Evolutionary conservation across 2,888 invertebrate genomes (phyloP), one percentile per base, ranked within the genome.

Genomic region (Philopedon plagiatum): DNA sequence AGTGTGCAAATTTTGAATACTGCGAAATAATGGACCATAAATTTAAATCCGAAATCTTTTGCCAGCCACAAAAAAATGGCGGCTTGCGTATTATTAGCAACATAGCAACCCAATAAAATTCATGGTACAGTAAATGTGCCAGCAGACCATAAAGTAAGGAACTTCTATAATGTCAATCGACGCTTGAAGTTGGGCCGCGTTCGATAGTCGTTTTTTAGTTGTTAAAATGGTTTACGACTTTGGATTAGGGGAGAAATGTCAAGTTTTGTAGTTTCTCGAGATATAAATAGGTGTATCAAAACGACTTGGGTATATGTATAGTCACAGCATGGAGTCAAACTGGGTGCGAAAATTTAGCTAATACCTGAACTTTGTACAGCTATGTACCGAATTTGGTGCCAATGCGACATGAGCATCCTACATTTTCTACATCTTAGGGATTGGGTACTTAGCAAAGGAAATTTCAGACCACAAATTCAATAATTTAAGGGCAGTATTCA

Each of bases 141-240:
- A 76, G 65, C 76, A 73, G 76, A 77, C 77, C 77, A 64, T 77
- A 71, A 77, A 73, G 63, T 66, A 73, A 66, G 70, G 75, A 74
- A 73, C 71, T 73, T 70, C 71, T 64, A 61, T 71, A 67, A 58
- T 65, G 73, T 71, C 75, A 75, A 73, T 76, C 74, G 67, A 56
- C 71, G 67, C 69, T 71, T 71, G 63, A 68, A 54, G 65, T 60
- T 60, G 61, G 39, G 44, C 54, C 60, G 49, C 68, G 26, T 54
- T 62, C 26, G 51, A 66, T 34, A 21, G 51, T 54, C 18, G 15
- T 54, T 54, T 54, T 51, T 54, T 18, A 29, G 51, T 54, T 54
- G 71, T 72, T 76, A 74, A 69, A 71, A 68, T 71, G 54, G 74
- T 74, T 76, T 72, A 76, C 57, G 76, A 74, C 58, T 73, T 34